Conservation (phyloP, 2,797 vertebrate species). For the Nyctibius grandis region DNA sequence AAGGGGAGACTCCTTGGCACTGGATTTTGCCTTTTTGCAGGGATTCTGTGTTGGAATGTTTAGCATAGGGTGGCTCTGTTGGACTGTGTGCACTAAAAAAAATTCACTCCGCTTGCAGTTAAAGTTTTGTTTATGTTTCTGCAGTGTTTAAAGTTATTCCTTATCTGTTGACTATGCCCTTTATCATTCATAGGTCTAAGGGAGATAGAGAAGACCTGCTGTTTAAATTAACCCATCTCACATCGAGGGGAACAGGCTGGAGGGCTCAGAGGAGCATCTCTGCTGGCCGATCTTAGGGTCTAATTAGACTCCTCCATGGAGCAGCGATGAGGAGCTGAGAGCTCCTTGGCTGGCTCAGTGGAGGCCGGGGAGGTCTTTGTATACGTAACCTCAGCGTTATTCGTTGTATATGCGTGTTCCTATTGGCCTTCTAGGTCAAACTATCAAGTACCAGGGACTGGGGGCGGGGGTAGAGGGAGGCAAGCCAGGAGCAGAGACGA, state of each 20-base stretch:
- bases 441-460: not conserved
- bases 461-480: not conserved
- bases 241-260: not conserved
- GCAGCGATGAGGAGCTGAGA: not conserved
- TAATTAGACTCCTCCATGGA: not conserved
- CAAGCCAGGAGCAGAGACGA: not conserved
- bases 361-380: not conserved
- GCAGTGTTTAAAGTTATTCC: not conserved
- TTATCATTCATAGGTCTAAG: not conserved
- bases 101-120: not conserved
- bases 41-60: not conserved
- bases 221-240: not conserved
- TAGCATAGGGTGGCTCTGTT: not conserved
- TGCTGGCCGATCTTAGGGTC: not conserved
- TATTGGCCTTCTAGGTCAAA: not conserved
- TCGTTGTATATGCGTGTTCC: not conserved
- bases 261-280: not conserved
- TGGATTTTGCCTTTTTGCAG: constrained; percentile 6
- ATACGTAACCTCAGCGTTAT: not conserved
- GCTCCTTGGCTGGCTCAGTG: not conserved
- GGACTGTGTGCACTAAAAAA: not conserved
- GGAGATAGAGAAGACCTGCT: not conserved
- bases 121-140: constrained; percentile 29
- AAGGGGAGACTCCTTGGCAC: not conserved
- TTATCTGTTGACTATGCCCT: constrained; percentile 26